Evolutionary conservation across 2,113 vertebrate genomes (phyloP).

Genomic region (Prolemur simus): DNA sequence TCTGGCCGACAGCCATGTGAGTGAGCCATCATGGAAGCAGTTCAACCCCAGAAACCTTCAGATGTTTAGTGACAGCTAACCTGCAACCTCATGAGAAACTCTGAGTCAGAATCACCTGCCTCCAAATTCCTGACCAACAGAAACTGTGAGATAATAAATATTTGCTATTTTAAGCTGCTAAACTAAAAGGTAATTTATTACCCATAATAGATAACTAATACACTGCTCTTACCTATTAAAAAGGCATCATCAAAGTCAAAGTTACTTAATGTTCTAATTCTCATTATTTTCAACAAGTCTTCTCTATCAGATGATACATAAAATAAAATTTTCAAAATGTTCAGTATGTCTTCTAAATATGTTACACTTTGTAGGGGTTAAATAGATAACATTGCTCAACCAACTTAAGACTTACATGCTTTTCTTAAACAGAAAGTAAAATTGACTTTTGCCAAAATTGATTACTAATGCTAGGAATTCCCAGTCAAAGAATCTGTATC

Average conservation of each 20-base stretch:
- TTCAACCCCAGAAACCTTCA: too few relatives aligned
- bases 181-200: not conserved
- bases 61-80: not conserved
- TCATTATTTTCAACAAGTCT: not conserved
- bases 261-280: not conserved
- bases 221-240: not conserved
- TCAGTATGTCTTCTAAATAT: not conserved
- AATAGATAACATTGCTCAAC: not conserved
- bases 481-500: not conserved
- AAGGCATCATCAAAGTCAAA: not conserved
- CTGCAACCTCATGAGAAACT: not conserved
- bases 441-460: not conserved
- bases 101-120: not conserved
- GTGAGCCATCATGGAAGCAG: not conserved
- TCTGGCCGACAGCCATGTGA: not conserved
- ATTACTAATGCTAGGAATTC: not conserved
- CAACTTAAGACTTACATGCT: not conserved
- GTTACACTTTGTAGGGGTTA: not conserved
- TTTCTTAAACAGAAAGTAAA: conserved; percentile 31
- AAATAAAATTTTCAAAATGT: conserved; percentile 28
- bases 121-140: not conserved
- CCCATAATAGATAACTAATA: not conserved
- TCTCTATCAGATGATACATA: not conserved
- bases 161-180: not conserved
- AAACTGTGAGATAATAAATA: not conserved